phyloP scores from a whole-genome alignment of 2,888 invertebrate genomes.

The Melanchra persicariae region DNA sequence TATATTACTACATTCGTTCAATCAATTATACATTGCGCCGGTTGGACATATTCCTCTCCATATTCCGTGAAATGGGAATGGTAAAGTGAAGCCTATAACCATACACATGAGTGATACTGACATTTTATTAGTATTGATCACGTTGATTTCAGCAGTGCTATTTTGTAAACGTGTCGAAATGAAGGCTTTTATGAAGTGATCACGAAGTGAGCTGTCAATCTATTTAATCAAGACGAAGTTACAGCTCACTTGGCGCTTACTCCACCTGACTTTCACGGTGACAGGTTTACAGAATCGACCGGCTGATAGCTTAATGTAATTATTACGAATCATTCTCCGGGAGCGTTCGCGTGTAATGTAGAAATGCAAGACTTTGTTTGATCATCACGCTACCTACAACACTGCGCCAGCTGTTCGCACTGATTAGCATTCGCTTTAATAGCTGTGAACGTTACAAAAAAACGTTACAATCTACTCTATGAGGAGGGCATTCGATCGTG shows the following conservation, averaged over 20 bases:
- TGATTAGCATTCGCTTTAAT: no score
- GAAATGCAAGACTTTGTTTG: background rate
- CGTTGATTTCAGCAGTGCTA: background rate
- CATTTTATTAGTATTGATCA: constrained; percentile 20
- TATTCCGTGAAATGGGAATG: constrained; percentile 14
- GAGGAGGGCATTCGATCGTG: no score
- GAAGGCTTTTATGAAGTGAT: no score
- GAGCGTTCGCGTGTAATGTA: background rate
- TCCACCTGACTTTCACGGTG: no score
- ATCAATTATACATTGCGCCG: constrained; percentile 25
- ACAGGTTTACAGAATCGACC: no score
- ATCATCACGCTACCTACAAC: background rate
- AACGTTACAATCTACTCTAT: background rate
- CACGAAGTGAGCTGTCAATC: no score
- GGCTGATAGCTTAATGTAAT: background rate
- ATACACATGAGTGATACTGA: constrained; percentile 9
- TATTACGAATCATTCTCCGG: no score
- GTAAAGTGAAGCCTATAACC: background rate
- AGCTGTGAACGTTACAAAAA: no score
- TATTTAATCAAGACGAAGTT: no score
- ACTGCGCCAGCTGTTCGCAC: no score
- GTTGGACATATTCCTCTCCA: constrained; percentile 15
- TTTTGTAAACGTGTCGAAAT: no score
- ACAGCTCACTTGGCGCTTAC: no score
- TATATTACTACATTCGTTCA: constrained; percentile 29